Evolutionary conservation across 2,888 invertebrate species (phyloP), one percentile per base, ranked within the genome.

Genomic region (Platycheirus rosarum): DNA sequence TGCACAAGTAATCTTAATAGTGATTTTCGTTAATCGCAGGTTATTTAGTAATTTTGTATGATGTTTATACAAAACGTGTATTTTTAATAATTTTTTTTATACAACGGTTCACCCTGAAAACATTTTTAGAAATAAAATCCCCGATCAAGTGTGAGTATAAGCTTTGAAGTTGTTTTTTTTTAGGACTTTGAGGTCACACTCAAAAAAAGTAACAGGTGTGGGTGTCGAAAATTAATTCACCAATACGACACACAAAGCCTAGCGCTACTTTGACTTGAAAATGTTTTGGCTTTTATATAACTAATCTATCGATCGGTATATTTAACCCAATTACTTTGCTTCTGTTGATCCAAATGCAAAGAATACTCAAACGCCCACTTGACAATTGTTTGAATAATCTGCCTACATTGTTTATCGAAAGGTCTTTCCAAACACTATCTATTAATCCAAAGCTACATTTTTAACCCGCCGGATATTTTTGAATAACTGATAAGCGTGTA

Each of bases 401-500:
- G 6, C 4, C 11, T 55, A 26, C 13, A 18, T 37, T 26, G 32
- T 65, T 32, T 26, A 26, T 51, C 16, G 6, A 26, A 26, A 46
- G 13, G 37, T 46, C 75, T 68, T 75, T 40, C n/a, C 20, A 46
- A 53, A 51, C 23, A 46, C 7, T 16, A 9, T 5, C 35, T 14
- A 20, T 23, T 35, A 51, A 70, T 40, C 69, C 49, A 51, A 49
- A 51, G 53, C 4, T 53, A 26, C 46, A 40, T 32, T 57, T 48
- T 0, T n/a, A 35, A n/a, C n/a, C n/a, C n/a, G n/a, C n/a, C n/a
- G 35, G 55, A 77, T 71, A 49, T 35, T 35, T 77, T 65, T 57
- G 51, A 77, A 65, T 71, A 14, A 26, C 42, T 60, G 70, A 70
- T 70, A 49, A 77, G 55, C 32, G 37, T 70, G 35, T 48, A n/a